Evolutionary conservation across 2,888 invertebrate species (phyloP).

Genomic region (Epinotia demarniana): DNA sequence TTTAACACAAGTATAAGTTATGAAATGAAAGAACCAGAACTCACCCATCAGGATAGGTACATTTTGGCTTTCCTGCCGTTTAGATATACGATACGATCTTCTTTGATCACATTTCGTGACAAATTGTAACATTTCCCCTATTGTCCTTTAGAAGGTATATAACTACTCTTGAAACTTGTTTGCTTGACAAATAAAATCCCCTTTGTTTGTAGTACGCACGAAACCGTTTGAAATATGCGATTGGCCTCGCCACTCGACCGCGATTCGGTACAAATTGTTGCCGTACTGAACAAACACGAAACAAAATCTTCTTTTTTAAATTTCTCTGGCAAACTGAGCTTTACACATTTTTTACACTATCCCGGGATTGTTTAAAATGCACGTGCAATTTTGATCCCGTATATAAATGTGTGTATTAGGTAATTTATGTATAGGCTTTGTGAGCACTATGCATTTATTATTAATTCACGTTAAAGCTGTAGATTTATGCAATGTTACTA

Average conservation of each 20-base stretch:
- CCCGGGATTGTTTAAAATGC: conserved; percentile 40
- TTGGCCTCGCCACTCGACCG: conserved; percentile 48
- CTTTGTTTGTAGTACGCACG: conserved; percentile 50
- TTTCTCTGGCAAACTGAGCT: conserved; percentile 39
- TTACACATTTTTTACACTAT: conserved; percentile 46
- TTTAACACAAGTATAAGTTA: neutral
- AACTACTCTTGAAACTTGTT: conserved; percentile 40
- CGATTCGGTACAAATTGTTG: conserved; percentile 53
- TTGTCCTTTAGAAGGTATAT: conserved; percentile 19
- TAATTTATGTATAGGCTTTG: neutral
- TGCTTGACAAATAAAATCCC: conserved; percentile 50
- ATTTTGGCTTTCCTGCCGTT: neutral
- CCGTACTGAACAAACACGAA: conserved; percentile 48
- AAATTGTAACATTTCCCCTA: conserved; percentile 18
- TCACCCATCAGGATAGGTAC: neutral
- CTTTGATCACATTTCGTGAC: neutral
- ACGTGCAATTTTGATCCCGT: conserved; percentile 19
- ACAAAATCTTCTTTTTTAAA: conserved; percentile 49
- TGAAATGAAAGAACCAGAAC: neutral
- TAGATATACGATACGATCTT: neutral
- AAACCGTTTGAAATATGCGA: conserved; percentile 53
- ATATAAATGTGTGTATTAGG: neutral
- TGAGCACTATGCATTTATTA: neutral
- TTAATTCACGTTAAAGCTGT: neutral
- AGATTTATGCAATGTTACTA: neutral